Evolutionary conservation across 2,113 vertebrate genomes (phyloP).

Genomic region (Meriones unguiculatus): DNA sequence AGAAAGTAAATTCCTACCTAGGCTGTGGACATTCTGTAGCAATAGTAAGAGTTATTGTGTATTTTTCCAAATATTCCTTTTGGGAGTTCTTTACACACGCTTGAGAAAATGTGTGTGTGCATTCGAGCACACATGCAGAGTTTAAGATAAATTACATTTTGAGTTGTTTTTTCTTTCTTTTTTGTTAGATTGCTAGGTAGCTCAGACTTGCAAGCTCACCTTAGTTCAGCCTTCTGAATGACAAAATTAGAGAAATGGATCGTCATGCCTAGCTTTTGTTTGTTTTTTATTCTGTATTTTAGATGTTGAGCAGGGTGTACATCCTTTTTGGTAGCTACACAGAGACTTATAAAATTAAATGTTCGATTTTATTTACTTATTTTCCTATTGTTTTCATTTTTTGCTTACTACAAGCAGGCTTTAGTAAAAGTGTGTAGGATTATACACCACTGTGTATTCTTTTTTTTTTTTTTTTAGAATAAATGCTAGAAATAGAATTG

Average conservation of each 20-base stretch:
- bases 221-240: neutral
- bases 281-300: neutral
- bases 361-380: constrained; percentile 8
- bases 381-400: constrained; percentile 29
- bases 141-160: neutral
- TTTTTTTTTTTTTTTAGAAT: constrained; percentile 28
- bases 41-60: neutral
- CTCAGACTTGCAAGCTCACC: neutral
- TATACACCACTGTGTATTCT: neutral
- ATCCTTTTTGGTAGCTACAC: neutral
- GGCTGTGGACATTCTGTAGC: neutral
- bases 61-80: constrained; percentile 31
- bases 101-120: neutral
- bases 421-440: neutral
- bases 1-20: neutral
- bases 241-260: neutral
- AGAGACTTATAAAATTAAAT: neutral
- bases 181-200: neutral
- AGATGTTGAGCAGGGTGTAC: neutral
- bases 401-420: neutral
- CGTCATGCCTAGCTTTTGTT: neutral
- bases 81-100: neutral
- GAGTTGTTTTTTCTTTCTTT: neutral
- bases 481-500: constrained; percentile 13
- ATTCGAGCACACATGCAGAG: neutral